phyloP scores from a whole-genome alignment of 2,113 vertebrate species.

The Daphoenositta chrysoptera region DNA sequence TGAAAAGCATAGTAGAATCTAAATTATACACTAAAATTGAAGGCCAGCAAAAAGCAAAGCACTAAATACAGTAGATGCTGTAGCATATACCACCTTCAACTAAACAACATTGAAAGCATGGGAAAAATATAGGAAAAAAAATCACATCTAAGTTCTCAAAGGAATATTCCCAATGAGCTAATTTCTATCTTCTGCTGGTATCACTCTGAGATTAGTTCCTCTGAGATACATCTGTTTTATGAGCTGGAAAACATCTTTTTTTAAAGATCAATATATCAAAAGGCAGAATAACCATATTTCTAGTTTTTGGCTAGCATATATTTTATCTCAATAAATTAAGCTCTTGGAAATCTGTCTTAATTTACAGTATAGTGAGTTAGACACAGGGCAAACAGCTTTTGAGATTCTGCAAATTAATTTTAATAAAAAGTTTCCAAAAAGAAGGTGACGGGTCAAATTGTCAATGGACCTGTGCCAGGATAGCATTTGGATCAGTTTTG shows the following conservation, averaged over 20 bases:
- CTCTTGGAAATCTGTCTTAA: background rate
- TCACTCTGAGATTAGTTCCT: background rate
- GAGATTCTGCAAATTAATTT: background rate
- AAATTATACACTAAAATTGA: background rate
- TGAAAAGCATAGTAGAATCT: background rate
- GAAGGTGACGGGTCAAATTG: background rate
- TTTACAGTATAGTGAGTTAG: background rate
- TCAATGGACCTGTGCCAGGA: background rate
- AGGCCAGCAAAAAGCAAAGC: background rate
- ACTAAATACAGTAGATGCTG: background rate
- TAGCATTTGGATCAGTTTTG: background rate
- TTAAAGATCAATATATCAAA: background rate
- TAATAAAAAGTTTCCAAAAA: background rate
- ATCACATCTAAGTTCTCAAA: background rate
- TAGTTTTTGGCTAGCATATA: background rate
- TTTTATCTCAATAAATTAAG: background rate
- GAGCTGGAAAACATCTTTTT: background rate
- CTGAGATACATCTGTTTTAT: background rate
- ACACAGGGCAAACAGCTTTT: background rate
- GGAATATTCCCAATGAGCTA: background rate
- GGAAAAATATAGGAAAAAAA: accelerated
- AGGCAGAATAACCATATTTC: background rate
- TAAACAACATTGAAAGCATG: background rate
- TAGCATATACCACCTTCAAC: background rate
- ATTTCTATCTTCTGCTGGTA: background rate